phyloP scores from a whole-genome alignment of 2,113 vertebrate genomes.

The Columba livia region DNA sequence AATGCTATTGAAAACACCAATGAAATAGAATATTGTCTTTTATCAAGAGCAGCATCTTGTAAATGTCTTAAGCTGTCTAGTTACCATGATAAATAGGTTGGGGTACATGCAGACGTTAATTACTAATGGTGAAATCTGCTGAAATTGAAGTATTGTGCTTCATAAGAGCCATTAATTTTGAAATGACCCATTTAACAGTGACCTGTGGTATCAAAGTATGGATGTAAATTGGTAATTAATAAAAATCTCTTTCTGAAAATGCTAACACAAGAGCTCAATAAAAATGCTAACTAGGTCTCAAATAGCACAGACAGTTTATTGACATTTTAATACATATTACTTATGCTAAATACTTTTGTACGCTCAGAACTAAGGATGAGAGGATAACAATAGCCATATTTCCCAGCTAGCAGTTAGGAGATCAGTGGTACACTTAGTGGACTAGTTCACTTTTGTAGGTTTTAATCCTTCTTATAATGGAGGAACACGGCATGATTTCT shows the following conservation, averaged over 20 bases:
- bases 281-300: conserved; percentile 82
- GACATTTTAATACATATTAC: conserved; percentile 76
- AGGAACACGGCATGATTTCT: conserved; percentile 19
- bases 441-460: conserved; percentile 46
- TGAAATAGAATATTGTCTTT: conserved; percentile 58
- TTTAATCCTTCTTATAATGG: conserved; percentile 71
- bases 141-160: conserved; percentile 76
- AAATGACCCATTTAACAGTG: conserved; percentile 82
- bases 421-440: conserved; percentile 36
- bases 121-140: conserved; percentile 73
- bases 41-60: conserved; percentile 67
- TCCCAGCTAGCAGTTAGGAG: conserved; percentile 31
- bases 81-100: conserved; percentile 77
- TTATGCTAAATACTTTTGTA: conserved; percentile 69
- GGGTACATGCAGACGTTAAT: conserved; percentile 74
- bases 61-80: conserved; percentile 74
- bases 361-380: conserved; percentile 50
- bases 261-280: conserved; percentile 77
- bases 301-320: conserved; percentile 72
- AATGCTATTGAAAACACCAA: conserved; percentile 50
- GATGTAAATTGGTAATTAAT: conserved; percentile 85
- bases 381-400: conserved; percentile 49
- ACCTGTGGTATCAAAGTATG: conserved; percentile 75
- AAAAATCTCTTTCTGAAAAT: conserved; percentile 77
- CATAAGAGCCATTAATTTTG: conserved; percentile 75